Base-by-base conservation (phyloP, 2,797 vertebrate species). In the Leptatherina wallacei region DNA sequence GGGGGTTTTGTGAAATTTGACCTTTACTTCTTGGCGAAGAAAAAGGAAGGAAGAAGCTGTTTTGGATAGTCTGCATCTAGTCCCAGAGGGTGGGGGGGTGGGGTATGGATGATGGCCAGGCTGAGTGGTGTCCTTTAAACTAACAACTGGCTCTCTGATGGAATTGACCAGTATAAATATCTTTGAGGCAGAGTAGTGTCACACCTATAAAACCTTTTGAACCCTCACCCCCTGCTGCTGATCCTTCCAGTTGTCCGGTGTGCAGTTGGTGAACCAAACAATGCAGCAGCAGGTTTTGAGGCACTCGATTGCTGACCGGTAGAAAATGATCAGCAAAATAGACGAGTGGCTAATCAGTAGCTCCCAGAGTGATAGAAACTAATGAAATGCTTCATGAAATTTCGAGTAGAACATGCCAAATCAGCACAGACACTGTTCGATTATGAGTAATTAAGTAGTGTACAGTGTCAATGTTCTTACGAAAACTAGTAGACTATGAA, bases 401-500 rank as follows among this genome's bases (percentile, higher is more conserved):
- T 47, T 47, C 16, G 11, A 70, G 44, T 24, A 68, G 14, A 32
- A 20, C 12, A 38, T 60, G 55, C 0, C 27, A 10, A 13, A 54
- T 73, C 56, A 65, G 59, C 47, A 64, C 56, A 69, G 14, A 18
- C n/a, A 60, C 58, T 27, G 47, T 77, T 67, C 49, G 52, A 30
- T 68, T 32, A 61, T 14, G 0, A 67, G 35, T 12, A 36, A 30
- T 66, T 56, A 55, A 24, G 5, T 1, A 63, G 57, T 51, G 30
- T 32, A 61, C 38, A 52, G 52, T 32, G 32, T 73, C 44, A 60
- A 27, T 49, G 47, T 49, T 58, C 61, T 56, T 60, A 69, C 27
- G 58, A 77, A 55, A 71, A 54, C 33, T 65, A 70, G 10, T 69
- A 77, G 55, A 55, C 61, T 44, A 30, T 68, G 84, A 86, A 82